Conservation (phyloP, 2,888 invertebrate genomes). For the Cancer borealis region DNA sequence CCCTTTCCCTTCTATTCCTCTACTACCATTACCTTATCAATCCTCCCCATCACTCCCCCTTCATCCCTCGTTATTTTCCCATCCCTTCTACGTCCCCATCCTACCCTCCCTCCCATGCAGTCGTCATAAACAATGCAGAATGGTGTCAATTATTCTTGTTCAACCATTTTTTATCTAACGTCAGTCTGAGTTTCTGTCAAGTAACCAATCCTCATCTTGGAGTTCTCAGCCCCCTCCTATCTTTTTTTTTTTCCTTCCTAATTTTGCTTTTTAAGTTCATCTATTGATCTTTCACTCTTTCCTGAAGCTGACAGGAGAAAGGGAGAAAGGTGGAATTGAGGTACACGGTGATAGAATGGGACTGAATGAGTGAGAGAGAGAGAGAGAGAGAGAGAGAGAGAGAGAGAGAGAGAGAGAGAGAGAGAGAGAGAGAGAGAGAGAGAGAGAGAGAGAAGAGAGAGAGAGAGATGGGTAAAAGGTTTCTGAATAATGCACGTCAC, state of each 20-base stretch:
- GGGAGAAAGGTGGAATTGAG: background rate
- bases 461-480: no score
- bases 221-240: background rate
- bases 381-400: constrained; percentile 40
- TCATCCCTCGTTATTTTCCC: background rate
- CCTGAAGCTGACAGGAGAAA: no score
- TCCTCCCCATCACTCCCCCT: background rate
- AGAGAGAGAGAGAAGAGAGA: background rate
- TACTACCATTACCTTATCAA: background rate
- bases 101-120: background rate
- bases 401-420: constrained; percentile 36
- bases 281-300: background rate
- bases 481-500: background rate
- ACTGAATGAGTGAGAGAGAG: constrained; percentile 18
- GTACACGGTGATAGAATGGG: background rate
- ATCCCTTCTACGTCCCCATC: background rate
- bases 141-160: background rate
- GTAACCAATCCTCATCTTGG: no score
- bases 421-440: constrained; percentile 20
- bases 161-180: background rate
- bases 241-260: background rate
- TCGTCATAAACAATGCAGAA: background rate
- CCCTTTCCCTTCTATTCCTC: background rate
- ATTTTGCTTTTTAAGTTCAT: background rate
- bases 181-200: background rate